A percentile compares a stretch with the other conserved stretches of the same genome.
Evolutionary conservation across 1,140 invertebrate species (phyloP).

Genomic region (Radopholus similis): DNA sequence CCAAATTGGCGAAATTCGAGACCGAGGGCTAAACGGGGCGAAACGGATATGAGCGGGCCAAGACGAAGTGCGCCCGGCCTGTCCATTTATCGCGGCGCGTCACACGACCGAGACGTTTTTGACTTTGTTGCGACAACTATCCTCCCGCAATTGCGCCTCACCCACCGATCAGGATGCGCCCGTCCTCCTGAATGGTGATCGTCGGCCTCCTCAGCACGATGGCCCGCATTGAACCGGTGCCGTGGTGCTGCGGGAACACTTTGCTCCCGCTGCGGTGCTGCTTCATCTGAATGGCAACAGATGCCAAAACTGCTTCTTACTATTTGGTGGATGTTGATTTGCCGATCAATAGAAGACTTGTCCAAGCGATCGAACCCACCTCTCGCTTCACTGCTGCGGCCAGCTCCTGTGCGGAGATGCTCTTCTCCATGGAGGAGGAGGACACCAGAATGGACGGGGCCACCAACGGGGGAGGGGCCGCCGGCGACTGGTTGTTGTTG

Average conservation of each 20-base stretch:
- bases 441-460: constrained; percentile 14
- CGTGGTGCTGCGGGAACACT: not conserved
- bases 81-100: too few relatives aligned
- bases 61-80: too few relatives aligned
- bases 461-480: constrained; percentile 9
- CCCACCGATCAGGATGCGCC: constrained; percentile 56
- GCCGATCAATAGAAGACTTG: too few relatives aligned
- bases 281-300: not conserved
- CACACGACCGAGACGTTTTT: too few relatives aligned
- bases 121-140: too few relatives aligned
- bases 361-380: too few relatives aligned
- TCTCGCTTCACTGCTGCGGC: constrained; percentile 18
- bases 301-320: too few relatives aligned
- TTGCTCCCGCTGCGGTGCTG: not conserved
- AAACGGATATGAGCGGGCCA: too few relatives aligned
- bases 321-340: too few relatives aligned
- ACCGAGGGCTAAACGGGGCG: too few relatives aligned
- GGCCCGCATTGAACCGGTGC: constrained; percentile 15
- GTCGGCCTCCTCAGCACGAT: constrained; percentile 51
- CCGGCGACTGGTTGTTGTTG: constrained; percentile 22
- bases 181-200: constrained; percentile 60
- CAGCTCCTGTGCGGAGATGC: constrained; percentile 1
- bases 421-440: constrained; percentile 18
- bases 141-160: too few relatives aligned
- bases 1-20: too few relatives aligned